phyloP scores from a whole-genome alignment of 2,113 vertebrate genomes.

The Sinocyclocheilus anophthalmus region DNA sequence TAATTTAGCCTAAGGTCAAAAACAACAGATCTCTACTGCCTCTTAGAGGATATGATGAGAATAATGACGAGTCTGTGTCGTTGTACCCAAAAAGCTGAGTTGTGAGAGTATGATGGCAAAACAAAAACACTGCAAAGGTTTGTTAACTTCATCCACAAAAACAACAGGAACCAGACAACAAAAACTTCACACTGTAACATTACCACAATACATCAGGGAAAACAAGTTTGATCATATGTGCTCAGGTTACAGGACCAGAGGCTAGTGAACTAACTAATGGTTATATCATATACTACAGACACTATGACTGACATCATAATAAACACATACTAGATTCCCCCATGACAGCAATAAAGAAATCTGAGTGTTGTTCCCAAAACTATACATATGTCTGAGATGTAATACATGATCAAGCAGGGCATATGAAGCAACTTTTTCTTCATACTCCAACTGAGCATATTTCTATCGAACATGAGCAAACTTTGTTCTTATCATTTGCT shows the following conservation, averaged over 20 bases:
- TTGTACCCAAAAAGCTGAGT: neutral
- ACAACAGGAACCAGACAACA: slow-evolving; percentile 17
- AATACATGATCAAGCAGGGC: neutral
- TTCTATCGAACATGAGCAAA: neutral
- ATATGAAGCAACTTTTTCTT: neutral
- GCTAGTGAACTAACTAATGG: neutral
- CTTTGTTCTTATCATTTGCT: neutral
- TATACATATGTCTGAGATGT: neutral
- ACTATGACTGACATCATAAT: neutral
- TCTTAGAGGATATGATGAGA: slow-evolving; percentile 25
- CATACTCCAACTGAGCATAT: neutral
- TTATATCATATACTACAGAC: neutral
- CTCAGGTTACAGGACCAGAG: slow-evolving; percentile 34
- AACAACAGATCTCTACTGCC: neutral
- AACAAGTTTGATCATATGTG: slow-evolving; percentile 47
- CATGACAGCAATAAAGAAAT: slow-evolving; percentile 34
- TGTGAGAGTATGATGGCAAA: neutral
- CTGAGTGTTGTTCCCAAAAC: slow-evolving; percentile 20
- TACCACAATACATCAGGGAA: slow-evolving; percentile 33
- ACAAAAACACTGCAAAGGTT: slow-evolving; percentile 8
- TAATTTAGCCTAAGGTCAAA: too few species aligned
- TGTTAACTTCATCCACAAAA: slow-evolving; percentile 26
- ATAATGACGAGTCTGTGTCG: neutral
- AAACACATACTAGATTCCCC: neutral
- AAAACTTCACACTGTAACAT: slow-evolving; percentile 2